Base-by-base conservation (phyloP, 2,888 invertebrate species). In the Cephonodes hylas region DNA sequence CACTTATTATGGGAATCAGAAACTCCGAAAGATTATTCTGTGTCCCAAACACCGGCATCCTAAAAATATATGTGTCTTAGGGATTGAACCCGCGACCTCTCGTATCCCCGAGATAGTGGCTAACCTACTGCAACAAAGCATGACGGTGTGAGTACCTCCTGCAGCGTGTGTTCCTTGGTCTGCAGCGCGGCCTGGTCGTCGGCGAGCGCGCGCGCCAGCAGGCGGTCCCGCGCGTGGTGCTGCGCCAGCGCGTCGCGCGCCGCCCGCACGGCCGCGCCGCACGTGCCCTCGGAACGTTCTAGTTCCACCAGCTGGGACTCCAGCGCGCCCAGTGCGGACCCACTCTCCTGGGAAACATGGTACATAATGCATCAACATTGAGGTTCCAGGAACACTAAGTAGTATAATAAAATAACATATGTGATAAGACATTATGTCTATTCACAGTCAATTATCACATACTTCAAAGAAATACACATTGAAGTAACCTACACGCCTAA, bases 221-320 rank as follows among this genome's bases (percentile, higher is more conserved):
- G 94, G 42, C 93, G 93, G n/a, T 94, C 90, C 66, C 95, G 95
- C 72, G 95, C 95, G 62, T 94, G 92, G 76, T 96, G 96, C 45
- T 88, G 69, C 3, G 73, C 63, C 25, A 72, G 64, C 0, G 77
- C 77, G 1, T 83, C 84, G 3, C 64, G 61, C 5, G 63, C 73
- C 58, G 92, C 94, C 60, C 95, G 95, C 68, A 94, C 94, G 13
- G 94, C 93, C 5, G 95, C 93, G 0, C 94, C 88, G 0, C 94
- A 86, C 61, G 94, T 93, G 0, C 96, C 96, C 75, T 97, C 96
- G 0, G 85, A 79, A 69, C 94, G 95, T 79, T 96, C 96, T 25
- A 93, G 91, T 6, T 86, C 93, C 62, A 94, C 94, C 42, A 97
- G 84, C 61, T 94, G 91, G 0, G 84, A 81, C 75, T 97, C 96